Evolutionary conservation across 2,113 vertebrate genomes (phyloP).

Genomic region (rabbit (Oryctolagus cuniculus)): mOryCun1.1 NC_091449.1:67207001-67207500

Average conservation of each 20-base stretch:
- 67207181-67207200: not conserved
- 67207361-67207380: too few species aligned
- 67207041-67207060: not conserved
- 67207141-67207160: too few species aligned
- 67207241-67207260: not conserved
- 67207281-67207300: not conserved
- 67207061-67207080: not conserved
- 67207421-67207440: too few species aligned
- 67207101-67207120: not conserved
- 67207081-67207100: not conserved
- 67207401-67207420: too few species aligned
- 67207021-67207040: not conserved
- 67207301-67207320: not conserved
- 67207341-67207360: not conserved
- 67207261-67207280: not conserved
- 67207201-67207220: not conserved
- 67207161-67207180: too few species aligned
- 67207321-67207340: too few species aligned
- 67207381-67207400: too few species aligned
- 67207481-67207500: too few species aligned
- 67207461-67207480: too few species aligned
- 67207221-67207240: not conserved
- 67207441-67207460: too few species aligned
- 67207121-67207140: not conserved
- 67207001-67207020: not conserved